phyloP scores from a whole-genome alignment of 2,888 invertebrate species.

The Drosophila stalkeri region DNA sequence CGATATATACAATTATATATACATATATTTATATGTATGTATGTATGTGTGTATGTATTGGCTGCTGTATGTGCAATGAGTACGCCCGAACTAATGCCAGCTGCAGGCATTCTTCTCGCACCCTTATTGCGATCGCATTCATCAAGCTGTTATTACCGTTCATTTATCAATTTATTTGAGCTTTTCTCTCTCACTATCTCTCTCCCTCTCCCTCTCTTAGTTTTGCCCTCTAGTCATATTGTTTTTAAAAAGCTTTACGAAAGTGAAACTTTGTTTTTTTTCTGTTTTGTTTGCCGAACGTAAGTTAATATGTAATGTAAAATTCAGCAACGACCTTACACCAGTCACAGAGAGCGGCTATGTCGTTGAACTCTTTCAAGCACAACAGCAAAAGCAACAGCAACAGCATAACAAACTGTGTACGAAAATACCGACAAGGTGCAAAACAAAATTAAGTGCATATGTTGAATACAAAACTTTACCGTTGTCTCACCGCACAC shows the following conservation, averaged over 20 bases:
- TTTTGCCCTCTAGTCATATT: not conserved
- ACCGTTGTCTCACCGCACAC: slow-evolving; percentile 39
- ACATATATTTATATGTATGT: no score
- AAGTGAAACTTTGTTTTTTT: slow-evolving; percentile 34
- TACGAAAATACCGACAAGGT: slow-evolving; percentile 42
- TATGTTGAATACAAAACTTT: slow-evolving; percentile 33
- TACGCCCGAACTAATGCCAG: slow-evolving; percentile 17
- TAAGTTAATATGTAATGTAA: slow-evolving; percentile 37
- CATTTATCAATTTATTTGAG: not conserved
- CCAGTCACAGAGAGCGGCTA: slow-evolving; percentile 35
- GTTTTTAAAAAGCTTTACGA: slow-evolving; percentile 7
- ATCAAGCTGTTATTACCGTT: not conserved
- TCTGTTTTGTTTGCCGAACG: slow-evolving; percentile 12
- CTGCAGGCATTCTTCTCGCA: slow-evolving; percentile 34
- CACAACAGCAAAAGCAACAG: slow-evolving; percentile 49
- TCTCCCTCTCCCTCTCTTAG: not conserved
- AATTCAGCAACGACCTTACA: slow-evolving; percentile 33
- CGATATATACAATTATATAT: slow-evolving; percentile 1
- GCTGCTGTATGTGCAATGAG: slow-evolving; percentile 2
- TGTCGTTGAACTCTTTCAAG: slow-evolving; percentile 75
- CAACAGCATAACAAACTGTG: slow-evolving; percentile 42
- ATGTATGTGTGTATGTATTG: not conserved
- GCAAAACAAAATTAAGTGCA: slow-evolving; percentile 36
- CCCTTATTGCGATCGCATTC: slow-evolving; percentile 16
- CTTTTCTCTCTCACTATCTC: not conserved